Evolutionary conservation across 1,140 invertebrate genomes (phyloP), one percentile per base, ranked within the genome.

Genomic region (Drosophila asahinai): DNA sequence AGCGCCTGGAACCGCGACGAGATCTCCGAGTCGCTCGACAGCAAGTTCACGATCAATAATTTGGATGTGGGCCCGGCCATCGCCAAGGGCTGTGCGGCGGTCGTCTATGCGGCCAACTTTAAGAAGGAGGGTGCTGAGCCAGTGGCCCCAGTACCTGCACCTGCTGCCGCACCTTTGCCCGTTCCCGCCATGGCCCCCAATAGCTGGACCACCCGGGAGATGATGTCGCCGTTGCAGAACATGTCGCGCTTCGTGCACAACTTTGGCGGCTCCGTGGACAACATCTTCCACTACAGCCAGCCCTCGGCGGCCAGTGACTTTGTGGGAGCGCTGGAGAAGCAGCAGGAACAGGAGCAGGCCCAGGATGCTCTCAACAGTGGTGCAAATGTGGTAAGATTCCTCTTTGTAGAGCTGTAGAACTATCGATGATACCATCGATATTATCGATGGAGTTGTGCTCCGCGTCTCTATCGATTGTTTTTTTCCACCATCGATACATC

Each of bases 21-120:
- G 3, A 68, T 94, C 33, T 92, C 94, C 75, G 91, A 92, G 4
- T 71, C 81, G 42, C 76, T 93, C 22, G 82, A 93, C 54, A 84
- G 93, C 33, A 74, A 92, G 27, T 81, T 94, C 5, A 93, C 81
- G 59, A 93, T 97, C 19, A 93, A 95, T 25, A 93, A 96, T 83
- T 94, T 97, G 65, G 94, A 95, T 59, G 94, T 97, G 66, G 96
- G 96, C 3, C 94, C 95, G 25, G 93, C 95, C 0, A 96, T 98
- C 74, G 96, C 95, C 9, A 97, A 98, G 93, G 97, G 97, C 27
- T 96, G 96, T 91, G 97, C 96, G 79, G 97, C 96, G 45, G 97
- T 96, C 40, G 97, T 98, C 6, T 97, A 97, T 92, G 94, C 96
- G 27, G 96, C 96, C 93, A 77, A 93, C 94, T 65, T 95, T 94